Evolutionary conservation across 2,797 vertebrate species (phyloP).

Genomic region (Anisognathus igniventris): DNA sequence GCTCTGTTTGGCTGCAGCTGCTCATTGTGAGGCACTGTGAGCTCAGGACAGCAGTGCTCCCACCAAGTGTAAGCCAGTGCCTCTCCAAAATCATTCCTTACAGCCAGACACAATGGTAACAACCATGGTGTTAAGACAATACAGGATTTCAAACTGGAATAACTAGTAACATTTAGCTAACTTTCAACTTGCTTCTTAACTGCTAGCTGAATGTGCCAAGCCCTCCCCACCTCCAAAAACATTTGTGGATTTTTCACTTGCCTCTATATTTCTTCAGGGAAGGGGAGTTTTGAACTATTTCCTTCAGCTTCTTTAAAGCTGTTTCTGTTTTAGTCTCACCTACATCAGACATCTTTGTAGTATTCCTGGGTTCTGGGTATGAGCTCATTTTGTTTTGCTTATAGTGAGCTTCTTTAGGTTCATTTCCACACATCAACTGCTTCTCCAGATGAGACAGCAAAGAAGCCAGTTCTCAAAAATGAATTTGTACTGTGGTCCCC

Average conservation of each 20-base stretch:
- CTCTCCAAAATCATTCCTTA: background rate
- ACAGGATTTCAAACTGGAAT: background rate
- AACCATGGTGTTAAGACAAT: background rate
- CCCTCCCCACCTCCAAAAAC: background rate
- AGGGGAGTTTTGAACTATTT: background rate
- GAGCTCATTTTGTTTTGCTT: background rate
- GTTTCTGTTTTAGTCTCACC: background rate
- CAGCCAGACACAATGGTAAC: background rate
- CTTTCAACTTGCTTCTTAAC: background rate
- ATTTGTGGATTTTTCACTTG: background rate
- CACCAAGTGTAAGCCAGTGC: accelerated
- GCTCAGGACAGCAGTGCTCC: accelerated
- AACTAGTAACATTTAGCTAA: background rate
- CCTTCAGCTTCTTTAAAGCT: background rate
- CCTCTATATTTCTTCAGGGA: background rate
- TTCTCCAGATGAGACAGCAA: background rate
- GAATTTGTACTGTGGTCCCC: background rate
- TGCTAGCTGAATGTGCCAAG: background rate
- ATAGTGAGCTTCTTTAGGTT: background rate
- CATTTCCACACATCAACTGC: background rate
- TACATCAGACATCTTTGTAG: background rate
- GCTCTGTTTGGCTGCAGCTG: background rate
- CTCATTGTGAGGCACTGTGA: background rate
- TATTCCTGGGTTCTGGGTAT: background rate
- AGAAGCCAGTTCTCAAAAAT: background rate